Base-by-base conservation (phyloP, 2,113 vertebrate species). In the Pica pica region DNA sequence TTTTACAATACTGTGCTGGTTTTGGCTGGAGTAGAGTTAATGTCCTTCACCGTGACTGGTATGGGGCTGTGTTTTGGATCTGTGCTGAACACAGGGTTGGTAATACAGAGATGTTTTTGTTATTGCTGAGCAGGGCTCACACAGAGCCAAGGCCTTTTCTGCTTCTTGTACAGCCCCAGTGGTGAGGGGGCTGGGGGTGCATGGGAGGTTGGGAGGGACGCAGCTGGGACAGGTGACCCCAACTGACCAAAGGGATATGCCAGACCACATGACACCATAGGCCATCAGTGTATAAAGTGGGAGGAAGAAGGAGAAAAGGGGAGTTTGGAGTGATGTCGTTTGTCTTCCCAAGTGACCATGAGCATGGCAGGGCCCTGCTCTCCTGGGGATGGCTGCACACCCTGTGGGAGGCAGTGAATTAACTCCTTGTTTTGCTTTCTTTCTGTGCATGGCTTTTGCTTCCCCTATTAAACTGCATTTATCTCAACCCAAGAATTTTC, bases 301-400 rank as follows among this genome's bases (percentile, higher is more conserved):
- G 39, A 35, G 28, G 39, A 52, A 5, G 10, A 60, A 46, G 39
- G 20, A 75, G 30, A 10, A 61, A 60, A 33, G 11, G 46, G 19
- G 47, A 28, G 30, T 27, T 68, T 39, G 28, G 30, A 60, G 20
- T 2, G 19, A n/a, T 27, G 20, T 14, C 3, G 2, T 47, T n/a
- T 68, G 20, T 53, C 41, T 67, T 47, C 39, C 47, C 53, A 68
- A 35, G 47, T 31, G 41, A 53, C n/a, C 23, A 3, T 9, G 26
- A 60, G 0, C 0, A 2, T 27, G 46, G 21, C 6, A 14, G 33
- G 20, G 16, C 17, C 14, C 41, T 31, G n/a, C 70, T 61, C 24
- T 69, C n/a, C 55, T 55, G 61, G 55, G 15, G 17, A 28, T 19
- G 28, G 39, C 33, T 75, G 47, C 26, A 22, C 24, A 75, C n/a